Base-by-base conservation (phyloP, 1,140 invertebrate genomes). In the Polypedilum pembai region DNA sequence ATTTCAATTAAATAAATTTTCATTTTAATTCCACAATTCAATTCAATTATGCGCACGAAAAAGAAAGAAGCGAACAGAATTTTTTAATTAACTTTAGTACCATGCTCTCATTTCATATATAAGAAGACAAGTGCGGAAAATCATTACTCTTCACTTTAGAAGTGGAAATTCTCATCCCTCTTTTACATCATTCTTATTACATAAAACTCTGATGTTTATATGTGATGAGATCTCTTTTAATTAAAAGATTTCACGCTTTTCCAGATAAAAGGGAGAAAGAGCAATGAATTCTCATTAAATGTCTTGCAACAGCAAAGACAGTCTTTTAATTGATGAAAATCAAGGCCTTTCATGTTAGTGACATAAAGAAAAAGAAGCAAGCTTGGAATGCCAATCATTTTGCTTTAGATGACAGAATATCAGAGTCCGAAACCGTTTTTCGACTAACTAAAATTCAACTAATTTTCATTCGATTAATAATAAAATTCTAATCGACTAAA, bases 181-280 rank as follows among this genome's bases (percentile, higher is more conserved):
- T 56, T 12, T n/a, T n/a, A 56, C 45, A 56, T n/a, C n/a, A 4
- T 45, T 56, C 10, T 56, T 8, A 56, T 56, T 56, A 56, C n/a
- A 15, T 15, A 56, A 56, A n/a, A n/a, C n/a, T 56, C 24, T 33
- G 24, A 33, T 33, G 24, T 33, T n/a, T n/a, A 33, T 33, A 33
- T 33, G 24, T 33, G 24, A 33, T 33, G 24, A 33, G 24, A 33
- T 56, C 45, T 56, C n/a, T 56, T 56, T 56, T 56, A 56, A 56
- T 56, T 56, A 56, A 56, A 56, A 56, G 45, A 56, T 56, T 56
- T 56, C n/a, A 56, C 45, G 45, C 45, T 56, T n/a, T 56, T 56
- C 8, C n/a, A 12, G 45, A 56, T 56, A 12, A 12, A 56, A 56
- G 45, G 3, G 45, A 33, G 45, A 56, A 4, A 56, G n/a, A 56